Conservation (phyloP, 53 echinoderm and acorn worm species). For the Crossaster papposus region DNA sequence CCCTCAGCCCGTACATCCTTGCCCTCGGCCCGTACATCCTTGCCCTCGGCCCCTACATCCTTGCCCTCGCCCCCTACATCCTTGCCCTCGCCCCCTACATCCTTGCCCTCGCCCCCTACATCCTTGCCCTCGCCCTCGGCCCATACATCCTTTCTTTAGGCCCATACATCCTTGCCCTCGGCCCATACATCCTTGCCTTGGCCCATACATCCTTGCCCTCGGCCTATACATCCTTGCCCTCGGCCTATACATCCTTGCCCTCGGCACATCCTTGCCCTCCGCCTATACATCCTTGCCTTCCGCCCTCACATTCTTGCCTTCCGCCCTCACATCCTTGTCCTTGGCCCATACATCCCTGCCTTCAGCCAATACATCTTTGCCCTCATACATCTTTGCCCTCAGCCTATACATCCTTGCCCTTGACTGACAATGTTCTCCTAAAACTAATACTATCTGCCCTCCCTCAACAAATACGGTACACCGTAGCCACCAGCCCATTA, state of each 20-base stretch:
- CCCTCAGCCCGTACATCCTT: slow-evolving; percentile 25
- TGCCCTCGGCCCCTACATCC: neutral
- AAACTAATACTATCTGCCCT: too few relatives aligned
- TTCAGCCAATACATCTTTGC: neutral
- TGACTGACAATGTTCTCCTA: too few relatives aligned
- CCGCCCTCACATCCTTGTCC: too few relatives aligned
- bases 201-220: too few relatives aligned
- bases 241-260: too few relatives aligned
- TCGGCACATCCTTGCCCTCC: too few relatives aligned
- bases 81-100: neutral
- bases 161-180: neutral
- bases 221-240: too few relatives aligned
- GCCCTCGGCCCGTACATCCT: neutral
- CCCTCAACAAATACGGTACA: too few relatives aligned
- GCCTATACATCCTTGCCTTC: too few relatives aligned
- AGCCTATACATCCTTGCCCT: too few relatives aligned
- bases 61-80: neutral
- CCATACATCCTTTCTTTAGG: neutral
- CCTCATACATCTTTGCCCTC: neutral
- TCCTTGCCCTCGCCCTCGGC: neutral
- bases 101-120: neutral
- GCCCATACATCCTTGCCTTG: neutral
- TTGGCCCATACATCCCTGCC: too few relatives aligned
- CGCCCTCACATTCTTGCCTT: too few relatives aligned
- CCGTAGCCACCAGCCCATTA: neutral